phyloP scores from a whole-genome alignment of 2,888 invertebrate genomes.

The Metellina segmentata region DNA sequence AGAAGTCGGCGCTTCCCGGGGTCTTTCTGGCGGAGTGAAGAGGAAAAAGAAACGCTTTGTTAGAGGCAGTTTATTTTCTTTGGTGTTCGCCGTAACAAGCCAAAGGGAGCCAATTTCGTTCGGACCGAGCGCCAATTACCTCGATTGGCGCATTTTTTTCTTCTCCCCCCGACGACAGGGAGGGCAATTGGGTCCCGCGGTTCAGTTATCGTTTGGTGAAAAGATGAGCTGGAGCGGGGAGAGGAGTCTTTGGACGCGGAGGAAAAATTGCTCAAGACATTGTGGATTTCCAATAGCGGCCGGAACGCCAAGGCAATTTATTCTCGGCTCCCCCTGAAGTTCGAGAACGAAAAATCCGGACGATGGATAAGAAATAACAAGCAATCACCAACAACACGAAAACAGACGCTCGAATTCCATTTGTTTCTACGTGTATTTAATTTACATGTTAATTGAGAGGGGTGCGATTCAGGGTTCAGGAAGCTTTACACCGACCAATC shows the following conservation, averaged over 20 bases:
- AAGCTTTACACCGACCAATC: too few relatives aligned
- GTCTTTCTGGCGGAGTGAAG: neutral
- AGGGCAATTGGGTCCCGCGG: constrained; percentile 3
- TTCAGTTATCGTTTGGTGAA: constrained; percentile 1
- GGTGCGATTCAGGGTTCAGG: too few relatives aligned
- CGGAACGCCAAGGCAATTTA: neutral
- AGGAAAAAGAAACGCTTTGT: constrained; percentile 64
- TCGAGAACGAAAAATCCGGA: neutral
- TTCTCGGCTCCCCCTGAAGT: neutral
- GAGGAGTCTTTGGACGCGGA: neutral
- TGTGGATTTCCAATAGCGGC: neutral
- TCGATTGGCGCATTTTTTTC: constrained; percentile 67
- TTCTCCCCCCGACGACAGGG: constrained; percentile 27
- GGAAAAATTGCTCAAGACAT: neutral
- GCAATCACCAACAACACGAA: neutral
- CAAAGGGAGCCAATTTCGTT: constrained; percentile 74
- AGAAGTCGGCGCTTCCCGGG: constrained; percentile 22
- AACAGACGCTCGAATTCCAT: too few relatives aligned
- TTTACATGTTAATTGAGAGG: too few relatives aligned
- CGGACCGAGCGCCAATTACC: constrained; percentile 74
- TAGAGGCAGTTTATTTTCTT: constrained; percentile 74
- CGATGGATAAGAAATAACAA: neutral
- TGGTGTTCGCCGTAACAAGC: constrained; percentile 74
- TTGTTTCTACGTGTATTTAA: too few relatives aligned
- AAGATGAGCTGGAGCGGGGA: neutral